Evolutionary conservation across 2,888 invertebrate species (phyloP), one percentile per base, ranked within the genome.

Genomic region (Dolichopus griseipennis): DNA sequence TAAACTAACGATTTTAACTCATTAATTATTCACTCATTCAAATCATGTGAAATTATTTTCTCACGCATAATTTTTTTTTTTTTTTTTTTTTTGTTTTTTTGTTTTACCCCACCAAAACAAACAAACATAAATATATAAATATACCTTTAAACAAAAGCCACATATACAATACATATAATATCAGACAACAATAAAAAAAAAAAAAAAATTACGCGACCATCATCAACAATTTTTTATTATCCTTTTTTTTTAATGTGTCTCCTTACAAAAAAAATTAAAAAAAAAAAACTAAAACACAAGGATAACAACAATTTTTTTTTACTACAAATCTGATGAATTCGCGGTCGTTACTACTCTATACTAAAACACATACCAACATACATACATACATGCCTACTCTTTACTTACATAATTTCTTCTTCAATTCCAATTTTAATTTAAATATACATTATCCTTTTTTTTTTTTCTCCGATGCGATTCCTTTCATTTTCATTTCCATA

Each of bases 191-290:
- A 52, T 1, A 52, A 52, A 9, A 41, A 41, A 41, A 41, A 41
- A 41, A 41, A 41, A 52, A 18, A 52, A 52, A 18, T 52, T 1
- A 52, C 52, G 52, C 52, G 52, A 52, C 52, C 52, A 52, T 52
- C 52, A 52, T 52, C 52, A 52, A 52, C 52, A 52, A 12, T 52
- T 52, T 52, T 52, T 18, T 52, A 52, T 52, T 52, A 52, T 52
- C 52, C 52, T 52, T 52, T 52, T 18, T 52, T 5, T 52, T 52
- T 52, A 52, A 52, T 52, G n/a, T 12, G 12, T 18, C n/a, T 18
- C 18, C 52, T 18, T 52, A 52, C 52, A 52, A n/a, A 4, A 43
- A 9, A 43, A 3, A 43, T 10, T 43, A 43, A 7, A 43, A 3
- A 43, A 43, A 15, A 34, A 37, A 37, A 37, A 37, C 37, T 7